Evolutionary conservation across 2,797 vertebrate species (phyloP).

Genomic region (Nannoperca obscura): DNA sequence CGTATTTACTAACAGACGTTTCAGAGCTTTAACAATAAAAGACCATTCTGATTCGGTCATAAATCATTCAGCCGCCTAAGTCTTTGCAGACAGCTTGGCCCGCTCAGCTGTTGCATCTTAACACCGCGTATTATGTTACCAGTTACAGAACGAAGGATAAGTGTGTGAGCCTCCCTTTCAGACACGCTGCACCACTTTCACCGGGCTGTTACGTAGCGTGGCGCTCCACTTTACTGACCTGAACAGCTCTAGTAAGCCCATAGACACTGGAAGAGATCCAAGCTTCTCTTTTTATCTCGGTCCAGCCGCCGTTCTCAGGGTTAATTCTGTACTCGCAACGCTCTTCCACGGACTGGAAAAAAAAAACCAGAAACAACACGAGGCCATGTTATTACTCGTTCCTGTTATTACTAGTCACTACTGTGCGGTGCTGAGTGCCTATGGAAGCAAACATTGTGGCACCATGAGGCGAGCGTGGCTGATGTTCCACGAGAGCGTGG

Average conservation of each 20-base stretch:
- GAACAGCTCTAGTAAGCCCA: conserved; percentile 93
- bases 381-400: background rate
- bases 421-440: background rate
- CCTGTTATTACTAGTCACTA: too few relatives aligned
- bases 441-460: conserved; percentile 22
- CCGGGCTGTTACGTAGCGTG: background rate
- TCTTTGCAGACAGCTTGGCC: background rate
- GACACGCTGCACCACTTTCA: conserved; percentile 3
- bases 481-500: conserved; percentile 97
- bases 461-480: conserved; percentile 96
- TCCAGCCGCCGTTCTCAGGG: conserved; percentile 92
- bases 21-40: conserved; percentile 1
- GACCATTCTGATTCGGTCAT: conserved; percentile 8
- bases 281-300: conserved; percentile 94
- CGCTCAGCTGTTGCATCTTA: conserved; percentile 40
- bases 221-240: conserved; percentile 86
- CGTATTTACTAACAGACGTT: background rate
- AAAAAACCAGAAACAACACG: conserved; percentile 31
- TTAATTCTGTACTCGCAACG: conserved; percentile 92
- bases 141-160: conserved; percentile 27
- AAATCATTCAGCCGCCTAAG: conserved; percentile 34
- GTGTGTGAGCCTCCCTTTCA: conserved; percentile 9
- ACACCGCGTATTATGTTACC: conserved; percentile 38
- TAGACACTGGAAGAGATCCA: conserved; percentile 95
- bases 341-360: conserved; percentile 91